Evolutionary conservation across 2,888 invertebrate genomes (phyloP).

Genomic region (Epirrhoe alternata): DNA sequence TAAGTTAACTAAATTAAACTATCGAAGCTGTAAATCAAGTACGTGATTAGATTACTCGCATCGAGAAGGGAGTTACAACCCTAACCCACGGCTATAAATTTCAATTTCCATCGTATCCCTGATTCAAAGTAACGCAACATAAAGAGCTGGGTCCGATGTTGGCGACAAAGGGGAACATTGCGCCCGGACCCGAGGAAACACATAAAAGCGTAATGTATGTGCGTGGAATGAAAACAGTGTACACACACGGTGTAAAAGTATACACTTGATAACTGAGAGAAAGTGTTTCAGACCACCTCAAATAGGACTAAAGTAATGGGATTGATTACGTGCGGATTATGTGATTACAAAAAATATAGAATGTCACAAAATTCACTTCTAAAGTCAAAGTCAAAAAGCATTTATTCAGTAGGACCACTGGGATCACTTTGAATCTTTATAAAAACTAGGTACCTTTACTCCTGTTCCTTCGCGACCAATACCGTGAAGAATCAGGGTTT

Average conservation of each 20-base stretch:
- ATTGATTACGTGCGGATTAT: no score
- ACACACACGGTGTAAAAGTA: not conserved
- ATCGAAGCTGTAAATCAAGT: not conserved
- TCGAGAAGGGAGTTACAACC: not conserved
- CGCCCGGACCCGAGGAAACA: slow-evolving; percentile 1
- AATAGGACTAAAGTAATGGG: no score
- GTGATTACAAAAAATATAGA: no score
- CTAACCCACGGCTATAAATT: not conserved
- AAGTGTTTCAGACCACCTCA: not conserved
- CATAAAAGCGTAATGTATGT: slow-evolving; percentile 11
- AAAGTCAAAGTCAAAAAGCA: no score
- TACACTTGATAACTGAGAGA: not conserved
- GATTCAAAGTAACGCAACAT: not conserved
- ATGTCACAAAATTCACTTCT: no score
- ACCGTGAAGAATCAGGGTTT: no score
- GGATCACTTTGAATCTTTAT: no score
- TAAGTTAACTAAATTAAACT: not conserved
- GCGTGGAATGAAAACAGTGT: not conserved
- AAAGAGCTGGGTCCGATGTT: not conserved
- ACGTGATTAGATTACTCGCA: not conserved
- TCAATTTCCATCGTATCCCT: not conserved
- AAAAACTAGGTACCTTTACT: no score
- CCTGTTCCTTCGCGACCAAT: no score
- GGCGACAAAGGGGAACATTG: slow-evolving; percentile 1
- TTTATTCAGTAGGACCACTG: no score